phyloP scores from a whole-genome alignment of 2,888 invertebrate species.

The Nephrotoma guestfalica region DNA sequence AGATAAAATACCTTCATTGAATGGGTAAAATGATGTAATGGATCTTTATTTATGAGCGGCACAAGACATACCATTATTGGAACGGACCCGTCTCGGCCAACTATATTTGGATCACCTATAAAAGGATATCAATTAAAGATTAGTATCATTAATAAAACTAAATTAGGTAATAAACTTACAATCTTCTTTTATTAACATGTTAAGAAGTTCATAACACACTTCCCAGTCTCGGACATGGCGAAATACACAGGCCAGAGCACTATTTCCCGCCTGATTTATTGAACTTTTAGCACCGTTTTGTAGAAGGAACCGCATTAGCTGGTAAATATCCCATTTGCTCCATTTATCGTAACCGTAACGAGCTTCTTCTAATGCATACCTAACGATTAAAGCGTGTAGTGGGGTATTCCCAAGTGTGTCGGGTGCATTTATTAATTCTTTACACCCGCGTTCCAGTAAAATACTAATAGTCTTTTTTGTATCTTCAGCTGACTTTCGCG shows the following conservation, averaged over 20 bases:
- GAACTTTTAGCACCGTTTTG: conserved; percentile 50
- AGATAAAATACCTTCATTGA: conserved; percentile 61
- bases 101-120: conserved; percentile 47
- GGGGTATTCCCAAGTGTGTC: conserved; percentile 62
- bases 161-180: conserved; percentile 16
- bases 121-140: neutral
- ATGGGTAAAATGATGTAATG: conserved; percentile 54
- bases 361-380: conserved; percentile 55
- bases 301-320: conserved; percentile 45
- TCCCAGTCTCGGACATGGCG: conserved; percentile 55
- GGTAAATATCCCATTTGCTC: conserved; percentile 61
- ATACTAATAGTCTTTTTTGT: conserved; percentile 52
- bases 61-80: conserved; percentile 62
- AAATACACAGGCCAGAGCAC: conserved; percentile 53
- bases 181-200: conserved; percentile 32
- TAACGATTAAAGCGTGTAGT: conserved; percentile 46
- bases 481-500: conserved; percentile 54
- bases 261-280: conserved; percentile 53
- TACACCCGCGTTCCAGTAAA: conserved; percentile 55
- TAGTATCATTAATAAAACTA: neutral
- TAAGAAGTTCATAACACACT: conserved; percentile 36
- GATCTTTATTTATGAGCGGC: conserved; percentile 59
- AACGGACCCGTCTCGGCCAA: conserved; percentile 54
- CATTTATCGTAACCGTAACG: conserved; percentile 51
- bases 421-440: conserved; percentile 54